Evolutionary conservation across 2,797 vertebrate genomes (phyloP).

Genomic region (Mormyrus proboscirostris): DNA sequence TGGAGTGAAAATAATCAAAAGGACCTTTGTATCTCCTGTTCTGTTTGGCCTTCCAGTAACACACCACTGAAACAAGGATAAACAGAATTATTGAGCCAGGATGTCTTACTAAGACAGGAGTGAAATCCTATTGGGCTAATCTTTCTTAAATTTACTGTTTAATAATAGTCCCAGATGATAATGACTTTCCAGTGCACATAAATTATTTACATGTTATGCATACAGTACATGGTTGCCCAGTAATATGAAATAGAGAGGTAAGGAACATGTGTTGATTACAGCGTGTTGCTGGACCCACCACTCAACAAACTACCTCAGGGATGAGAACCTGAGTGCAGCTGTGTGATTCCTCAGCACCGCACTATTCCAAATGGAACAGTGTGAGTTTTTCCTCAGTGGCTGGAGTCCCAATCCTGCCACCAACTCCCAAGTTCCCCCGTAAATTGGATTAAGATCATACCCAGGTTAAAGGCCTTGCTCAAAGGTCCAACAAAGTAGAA

Average conservation of each 20-base stretch:
- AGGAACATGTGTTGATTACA: background rate
- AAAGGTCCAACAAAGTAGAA: background rate
- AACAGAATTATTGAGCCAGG: conserved; percentile 9
- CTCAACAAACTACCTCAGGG: background rate
- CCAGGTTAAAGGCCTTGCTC: background rate
- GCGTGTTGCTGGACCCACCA: background rate
- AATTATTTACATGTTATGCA: conserved; percentile 20
- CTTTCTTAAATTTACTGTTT: conserved; percentile 31
- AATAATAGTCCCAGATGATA: conserved; percentile 20
- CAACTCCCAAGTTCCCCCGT: too few relatives aligned
- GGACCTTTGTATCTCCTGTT: background rate
- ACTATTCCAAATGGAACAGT: background rate
- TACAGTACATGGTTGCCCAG: background rate
- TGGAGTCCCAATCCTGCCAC: too few relatives aligned
- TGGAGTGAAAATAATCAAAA: background rate
- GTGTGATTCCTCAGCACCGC: too few relatives aligned
- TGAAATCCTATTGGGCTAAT: background rate
- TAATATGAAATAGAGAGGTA: background rate
- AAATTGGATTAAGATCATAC: background rate
- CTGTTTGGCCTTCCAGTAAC: background rate
- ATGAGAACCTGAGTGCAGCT: background rate
- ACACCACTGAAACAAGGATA: background rate
- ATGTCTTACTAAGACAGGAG: conserved; percentile 16
- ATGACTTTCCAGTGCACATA: conserved; percentile 16
- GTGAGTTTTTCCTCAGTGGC: background rate